phyloP scores from a whole-genome alignment of 2,888 invertebrate species.

The Xanthia togata region DNA sequence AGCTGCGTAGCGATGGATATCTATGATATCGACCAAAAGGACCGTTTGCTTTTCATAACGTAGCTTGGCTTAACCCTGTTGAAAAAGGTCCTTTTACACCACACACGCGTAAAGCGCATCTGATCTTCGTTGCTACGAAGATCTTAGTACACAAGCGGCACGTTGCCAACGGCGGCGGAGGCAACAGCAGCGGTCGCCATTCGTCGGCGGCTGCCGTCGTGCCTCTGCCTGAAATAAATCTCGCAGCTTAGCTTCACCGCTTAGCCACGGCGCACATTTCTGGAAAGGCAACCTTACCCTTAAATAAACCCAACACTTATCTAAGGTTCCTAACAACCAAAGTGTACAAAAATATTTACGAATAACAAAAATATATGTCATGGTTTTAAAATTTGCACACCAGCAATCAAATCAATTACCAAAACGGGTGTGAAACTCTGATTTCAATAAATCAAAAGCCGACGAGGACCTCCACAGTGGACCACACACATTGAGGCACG shows the following conservation, averaged over 20 bases:
- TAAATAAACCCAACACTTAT: background rate
- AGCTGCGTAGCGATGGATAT: background rate
- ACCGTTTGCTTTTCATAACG: background rate
- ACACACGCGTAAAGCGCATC: no score
- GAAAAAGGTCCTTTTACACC: background rate
- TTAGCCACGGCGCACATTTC: background rate
- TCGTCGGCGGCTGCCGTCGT: no score
- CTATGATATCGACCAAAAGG: background rate
- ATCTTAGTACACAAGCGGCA: background rate
- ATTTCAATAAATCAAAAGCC: conserved; percentile 87
- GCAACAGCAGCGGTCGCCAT: no score
- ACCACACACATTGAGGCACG: conserved; percentile 95
- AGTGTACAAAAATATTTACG: conserved; percentile 8
- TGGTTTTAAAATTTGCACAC: conserved; percentile 55
- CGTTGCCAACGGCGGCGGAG: no score
- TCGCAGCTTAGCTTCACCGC: background rate
- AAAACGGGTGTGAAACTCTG: conserved; percentile 85
- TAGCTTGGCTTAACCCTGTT: background rate
- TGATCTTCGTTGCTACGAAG: background rate
- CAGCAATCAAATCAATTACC: conserved; percentile 72
- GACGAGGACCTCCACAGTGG: conserved; percentile 89
- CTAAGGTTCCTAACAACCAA: background rate
- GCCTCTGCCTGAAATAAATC: no score
- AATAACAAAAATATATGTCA: conserved; percentile 27
- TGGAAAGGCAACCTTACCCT: background rate